phyloP scores from a whole-genome alignment of 1,140 invertebrate genomes.

The Metopolophium dirhodum region DNA sequence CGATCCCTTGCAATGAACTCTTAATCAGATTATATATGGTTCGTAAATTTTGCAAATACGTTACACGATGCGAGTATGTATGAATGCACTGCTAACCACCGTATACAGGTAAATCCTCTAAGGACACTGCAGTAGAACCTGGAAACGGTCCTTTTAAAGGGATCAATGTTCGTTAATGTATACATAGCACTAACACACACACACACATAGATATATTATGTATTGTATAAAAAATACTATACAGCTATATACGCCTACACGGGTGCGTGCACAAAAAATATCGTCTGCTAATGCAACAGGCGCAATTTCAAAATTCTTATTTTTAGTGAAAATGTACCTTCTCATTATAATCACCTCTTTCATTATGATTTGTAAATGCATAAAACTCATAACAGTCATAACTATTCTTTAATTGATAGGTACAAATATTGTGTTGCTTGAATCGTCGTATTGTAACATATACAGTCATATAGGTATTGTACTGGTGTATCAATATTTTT shows the following conservation, averaged over 20 bases:
- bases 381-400: no score
- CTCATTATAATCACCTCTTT: not conserved
- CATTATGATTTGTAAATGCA: not conserved
- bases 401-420: not conserved
- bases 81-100: not conserved
- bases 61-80: not conserved
- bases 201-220: not conserved
- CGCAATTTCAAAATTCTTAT: not conserved
- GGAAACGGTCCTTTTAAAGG: not conserved
- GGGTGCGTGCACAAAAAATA: not conserved
- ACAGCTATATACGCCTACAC: not conserved
- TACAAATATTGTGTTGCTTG: not conserved
- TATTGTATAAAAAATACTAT: not conserved
- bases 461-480: not conserved
- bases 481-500: not conserved
- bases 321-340: not conserved
- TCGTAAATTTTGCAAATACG: constrained; percentile 15
- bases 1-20: not conserved
- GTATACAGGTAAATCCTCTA: not conserved
- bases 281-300: not conserved
- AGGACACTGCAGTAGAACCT: not conserved
- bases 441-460: not conserved
- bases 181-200: not conserved
- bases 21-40: constrained; percentile 11
- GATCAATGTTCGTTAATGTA: constrained; percentile 3